Evolutionary conservation across 2,113 vertebrate species (phyloP).

Genomic region (Phyllostomus hastatus): DNA sequence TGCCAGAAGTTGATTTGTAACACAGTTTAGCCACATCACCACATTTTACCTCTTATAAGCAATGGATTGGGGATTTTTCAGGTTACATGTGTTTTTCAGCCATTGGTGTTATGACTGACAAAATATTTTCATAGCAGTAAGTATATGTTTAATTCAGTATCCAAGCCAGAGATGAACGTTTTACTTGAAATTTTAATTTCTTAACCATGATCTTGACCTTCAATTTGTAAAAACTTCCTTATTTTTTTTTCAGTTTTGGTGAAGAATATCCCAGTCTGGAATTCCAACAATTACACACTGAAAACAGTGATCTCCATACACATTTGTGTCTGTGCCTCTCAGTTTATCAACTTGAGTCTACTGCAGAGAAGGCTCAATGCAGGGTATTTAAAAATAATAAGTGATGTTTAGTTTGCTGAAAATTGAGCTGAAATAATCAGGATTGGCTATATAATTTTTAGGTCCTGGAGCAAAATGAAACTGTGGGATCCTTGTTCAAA

Average conservation of each 20-base stretch:
- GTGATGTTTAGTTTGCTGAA: neutral
- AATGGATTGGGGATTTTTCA: neutral
- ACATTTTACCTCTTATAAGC: slow-evolving; percentile 3
- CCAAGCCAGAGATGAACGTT: neutral
- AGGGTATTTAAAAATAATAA: slow-evolving; percentile 14
- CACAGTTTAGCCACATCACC: neutral
- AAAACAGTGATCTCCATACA: neutral
- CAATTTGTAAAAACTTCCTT: neutral
- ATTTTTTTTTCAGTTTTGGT: neutral
- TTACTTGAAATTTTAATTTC: slow-evolving; percentile 39
- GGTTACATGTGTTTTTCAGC: neutral
- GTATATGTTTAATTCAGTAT: neutral
- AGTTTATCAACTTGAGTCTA: neutral
- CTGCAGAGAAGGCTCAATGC: neutral
- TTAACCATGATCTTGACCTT: neutral
- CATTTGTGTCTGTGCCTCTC: neutral
- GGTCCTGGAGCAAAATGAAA: neutral
- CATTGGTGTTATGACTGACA: neutral
- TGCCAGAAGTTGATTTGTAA: slow-evolving; percentile 13
- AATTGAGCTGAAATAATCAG: neutral
- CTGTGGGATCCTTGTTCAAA: neutral
- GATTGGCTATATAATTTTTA: neutral
- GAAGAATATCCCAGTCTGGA: neutral
- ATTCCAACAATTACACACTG: neutral
- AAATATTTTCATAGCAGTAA: slow-evolving; percentile 12